Conservation (phyloP, 2,888 invertebrate species). For the Euproctis similis region DNA sequence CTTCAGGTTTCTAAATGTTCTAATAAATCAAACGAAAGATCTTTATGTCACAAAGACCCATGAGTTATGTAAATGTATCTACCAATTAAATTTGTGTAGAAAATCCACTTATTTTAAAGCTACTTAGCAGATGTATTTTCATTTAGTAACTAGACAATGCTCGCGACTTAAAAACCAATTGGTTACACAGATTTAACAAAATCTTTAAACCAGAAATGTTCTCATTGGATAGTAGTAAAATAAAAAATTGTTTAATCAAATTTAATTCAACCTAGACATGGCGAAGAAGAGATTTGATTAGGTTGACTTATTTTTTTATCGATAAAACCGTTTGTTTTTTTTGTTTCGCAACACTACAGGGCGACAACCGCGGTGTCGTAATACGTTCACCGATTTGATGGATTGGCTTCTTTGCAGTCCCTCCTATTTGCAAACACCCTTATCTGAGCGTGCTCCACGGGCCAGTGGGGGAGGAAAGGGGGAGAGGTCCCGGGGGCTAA, state of each 20-base stretch:
- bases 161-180: too few relatives aligned
- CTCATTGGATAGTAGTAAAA: too few relatives aligned
- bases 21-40: constrained; percentile 7
- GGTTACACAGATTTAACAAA: too few relatives aligned
- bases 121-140: too few relatives aligned
- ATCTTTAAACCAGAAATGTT: too few relatives aligned
- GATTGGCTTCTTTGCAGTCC: constrained; percentile 74
- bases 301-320: not conserved
- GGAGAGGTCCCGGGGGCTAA: constrained; percentile 56
- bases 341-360: constrained; percentile 37
- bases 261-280: too few relatives aligned
- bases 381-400: constrained; percentile 73
- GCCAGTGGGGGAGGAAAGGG: constrained; percentile 29
- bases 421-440: constrained; percentile 75
- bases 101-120: too few relatives aligned
- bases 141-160: too few relatives aligned
- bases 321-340: not conserved
- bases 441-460: constrained; percentile 46
- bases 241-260: too few relatives aligned
- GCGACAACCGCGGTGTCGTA: constrained; percentile 68
- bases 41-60: constrained; percentile 2
- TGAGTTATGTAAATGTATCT: constrained; percentile 3
- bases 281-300: too few relatives aligned
- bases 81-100: constrained; percentile 3
- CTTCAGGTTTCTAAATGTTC: too few relatives aligned